Percentiles rank a stretch among this genome's conserved stretches.
Evolutionary conservation across 2,888 invertebrate species (phyloP).

Genomic region (Phorcus lineatus): DNA sequence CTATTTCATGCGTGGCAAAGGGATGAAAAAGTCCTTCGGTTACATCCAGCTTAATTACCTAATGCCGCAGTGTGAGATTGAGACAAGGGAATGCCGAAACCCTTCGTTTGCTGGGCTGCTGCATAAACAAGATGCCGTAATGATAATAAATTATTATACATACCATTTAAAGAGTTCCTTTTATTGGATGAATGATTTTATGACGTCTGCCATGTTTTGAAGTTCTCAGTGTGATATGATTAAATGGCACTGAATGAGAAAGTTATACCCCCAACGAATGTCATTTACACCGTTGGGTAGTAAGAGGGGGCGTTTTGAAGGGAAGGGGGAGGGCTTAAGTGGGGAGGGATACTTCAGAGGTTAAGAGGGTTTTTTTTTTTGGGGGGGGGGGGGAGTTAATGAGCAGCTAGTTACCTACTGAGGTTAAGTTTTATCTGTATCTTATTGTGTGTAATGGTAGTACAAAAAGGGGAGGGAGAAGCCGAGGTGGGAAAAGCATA

Average conservation of each 20-base stretch:
- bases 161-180: not conserved
- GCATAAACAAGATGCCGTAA: not conserved
- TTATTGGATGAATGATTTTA: not conserved
- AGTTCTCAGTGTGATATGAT: conserved; percentile 6
- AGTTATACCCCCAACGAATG: not conserved
- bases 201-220: not conserved
- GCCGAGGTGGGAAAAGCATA: too few species aligned
- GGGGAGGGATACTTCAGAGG: not conserved
- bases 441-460: too few species aligned
- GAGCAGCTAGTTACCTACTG: not conserved
- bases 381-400: not conserved
- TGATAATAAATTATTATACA: conserved; percentile 2
- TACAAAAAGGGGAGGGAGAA: too few species aligned
- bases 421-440: too few species aligned
- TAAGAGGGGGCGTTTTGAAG: not conserved
- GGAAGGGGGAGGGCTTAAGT: not conserved
- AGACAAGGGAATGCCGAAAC: not conserved
- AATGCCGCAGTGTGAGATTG: not conserved
- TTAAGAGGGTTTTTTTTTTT: not conserved
- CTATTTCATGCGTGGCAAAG: too few species aligned
- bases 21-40: not conserved
- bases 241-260: conserved; percentile 12
- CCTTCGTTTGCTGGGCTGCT: not conserved
- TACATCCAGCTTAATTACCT: not conserved
- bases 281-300: not conserved